These are phyloP conservation scores for Naja naja DNA, from an alignment of 2,113 vertebrate genomes.

Conservation along the genomic window DNA sequence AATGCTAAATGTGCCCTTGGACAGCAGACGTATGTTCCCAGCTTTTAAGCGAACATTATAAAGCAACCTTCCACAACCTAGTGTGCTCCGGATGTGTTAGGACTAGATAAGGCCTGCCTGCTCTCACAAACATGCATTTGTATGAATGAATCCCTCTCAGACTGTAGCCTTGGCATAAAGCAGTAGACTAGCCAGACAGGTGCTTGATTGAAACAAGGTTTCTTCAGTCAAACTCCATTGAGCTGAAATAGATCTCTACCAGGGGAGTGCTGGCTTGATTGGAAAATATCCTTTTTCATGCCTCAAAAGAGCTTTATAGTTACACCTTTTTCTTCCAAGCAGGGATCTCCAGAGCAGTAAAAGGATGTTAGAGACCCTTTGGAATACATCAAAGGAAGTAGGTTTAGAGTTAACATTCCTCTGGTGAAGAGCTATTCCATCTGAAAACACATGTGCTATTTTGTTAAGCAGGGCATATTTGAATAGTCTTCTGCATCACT, in stretches of 20 bases:
- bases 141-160: not conserved
- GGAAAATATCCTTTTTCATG: not conserved
- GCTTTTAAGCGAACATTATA: not conserved
- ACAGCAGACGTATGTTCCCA: not conserved
- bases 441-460: not conserved
- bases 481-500: not conserved
- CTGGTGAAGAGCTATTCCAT: not conserved
- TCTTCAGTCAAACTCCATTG: not conserved
- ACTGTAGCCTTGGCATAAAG: not conserved
- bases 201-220: not conserved
- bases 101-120: not conserved
- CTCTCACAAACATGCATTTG: not conserved
- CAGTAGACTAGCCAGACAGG: not conserved
- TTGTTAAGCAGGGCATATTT: not conserved
- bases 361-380: not conserved
- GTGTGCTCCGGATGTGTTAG: not conserved
- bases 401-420: not conserved
- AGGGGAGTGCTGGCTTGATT: not conserved
- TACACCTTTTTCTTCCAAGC: not conserved
- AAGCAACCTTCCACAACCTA: not conserved
- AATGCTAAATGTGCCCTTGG: not conserved
- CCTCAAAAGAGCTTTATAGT: not conserved
- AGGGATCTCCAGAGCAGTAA: not conserved
- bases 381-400: not conserved
- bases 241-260: not conserved